Evolutionary conservation across 2,888 invertebrate species (phyloP), one percentile per base, ranked within the genome.

Genomic region (Tholera decimalis): DNA sequence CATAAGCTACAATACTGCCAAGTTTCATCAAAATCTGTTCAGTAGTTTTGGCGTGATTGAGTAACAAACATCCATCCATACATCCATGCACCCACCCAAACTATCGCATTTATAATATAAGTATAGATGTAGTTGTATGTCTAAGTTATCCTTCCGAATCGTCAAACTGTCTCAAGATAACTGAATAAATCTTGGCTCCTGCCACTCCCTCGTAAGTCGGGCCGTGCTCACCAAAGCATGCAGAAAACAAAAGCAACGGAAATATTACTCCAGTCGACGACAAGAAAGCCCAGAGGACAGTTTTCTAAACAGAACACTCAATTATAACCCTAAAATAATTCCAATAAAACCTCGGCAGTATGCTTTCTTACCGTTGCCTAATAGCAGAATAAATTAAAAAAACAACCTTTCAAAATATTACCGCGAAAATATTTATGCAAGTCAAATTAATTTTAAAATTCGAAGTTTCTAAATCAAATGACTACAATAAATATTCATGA

Each of bases 221-320:
- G 64, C 64, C 87, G 91, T 94, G 94, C 72, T 90, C 93, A 94
- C 73, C 93, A 93, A 93, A 93, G 85, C 94, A 86, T 94, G 92
- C 74, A 90, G 81, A 90, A 93, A 93, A 95, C 94, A 95, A 95
- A 93, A 92, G 92, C 93, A 86, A 87, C 91, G 92, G 93, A 92
- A 89, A 91, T 88, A 90, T 90, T 89, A 88, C 89, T 89, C 85
- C 94, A 95, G 95, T 94, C 91, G 86, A 85, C 90, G 90, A 92
- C 93, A 93, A 94, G 94, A 93, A 92, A 91, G 82, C 81, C 85
- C 75, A 74, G 85, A 85, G 89, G 89, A 91, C 90, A 92, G 92
- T 91, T 91, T 91, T 88, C 88, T 87, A 88, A 72, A 64, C 58
- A 56, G 85, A 78, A 69, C 30, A 55, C 77, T 76, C 66, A 74